These are phyloP conservation scores for Entomobrya multifasciata DNA, from an alignment of 2,888 invertebrate species.

Conservation along the genomic window DNA sequence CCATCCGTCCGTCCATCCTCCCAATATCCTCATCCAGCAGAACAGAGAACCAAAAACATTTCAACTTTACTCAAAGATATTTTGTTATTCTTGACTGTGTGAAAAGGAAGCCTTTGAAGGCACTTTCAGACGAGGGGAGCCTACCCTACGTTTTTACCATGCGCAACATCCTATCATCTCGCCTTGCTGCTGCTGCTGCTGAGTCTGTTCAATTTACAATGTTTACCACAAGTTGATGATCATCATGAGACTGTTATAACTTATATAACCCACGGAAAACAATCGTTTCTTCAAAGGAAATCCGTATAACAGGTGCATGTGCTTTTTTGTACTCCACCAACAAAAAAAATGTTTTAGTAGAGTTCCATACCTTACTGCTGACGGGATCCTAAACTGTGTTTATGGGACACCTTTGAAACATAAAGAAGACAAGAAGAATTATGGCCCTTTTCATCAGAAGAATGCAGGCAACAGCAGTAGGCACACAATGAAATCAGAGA, in stretches of 20 bases:
- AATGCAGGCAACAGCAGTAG: slow-evolving; percentile 46
- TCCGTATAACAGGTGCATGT: slow-evolving; percentile 58
- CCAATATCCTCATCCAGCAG: slow-evolving; percentile 1
- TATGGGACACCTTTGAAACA: slow-evolving; percentile 33
- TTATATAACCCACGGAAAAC: slow-evolving; percentile 12
- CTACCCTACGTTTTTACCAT: neutral
- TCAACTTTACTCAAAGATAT: neutral
- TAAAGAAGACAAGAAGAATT: slow-evolving; percentile 52
- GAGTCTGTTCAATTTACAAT: slow-evolving; percentile 9
- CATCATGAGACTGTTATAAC: slow-evolving; percentile 29
- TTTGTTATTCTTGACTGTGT: slow-evolving; percentile 15
- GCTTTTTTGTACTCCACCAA: neutral
- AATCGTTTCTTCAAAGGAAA: slow-evolving; percentile 40
- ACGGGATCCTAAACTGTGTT: slow-evolving; percentile 8
- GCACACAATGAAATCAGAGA: slow-evolving; percentile 24
- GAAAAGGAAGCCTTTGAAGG: slow-evolving; percentile 46
- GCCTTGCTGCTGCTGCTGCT: neutral
- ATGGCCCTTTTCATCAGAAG: slow-evolving; percentile 44
- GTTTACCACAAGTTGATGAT: slow-evolving; percentile 55
- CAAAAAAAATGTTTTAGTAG: neutral
- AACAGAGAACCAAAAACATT: neutral
- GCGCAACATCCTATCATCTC: neutral
- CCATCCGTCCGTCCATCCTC: neutral
- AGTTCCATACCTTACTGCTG: neutral
- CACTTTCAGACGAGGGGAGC: neutral